Evolutionary conservation across 2,888 invertebrate species (phyloP).

Genomic region (Cactoblastis cactorum): DNA sequence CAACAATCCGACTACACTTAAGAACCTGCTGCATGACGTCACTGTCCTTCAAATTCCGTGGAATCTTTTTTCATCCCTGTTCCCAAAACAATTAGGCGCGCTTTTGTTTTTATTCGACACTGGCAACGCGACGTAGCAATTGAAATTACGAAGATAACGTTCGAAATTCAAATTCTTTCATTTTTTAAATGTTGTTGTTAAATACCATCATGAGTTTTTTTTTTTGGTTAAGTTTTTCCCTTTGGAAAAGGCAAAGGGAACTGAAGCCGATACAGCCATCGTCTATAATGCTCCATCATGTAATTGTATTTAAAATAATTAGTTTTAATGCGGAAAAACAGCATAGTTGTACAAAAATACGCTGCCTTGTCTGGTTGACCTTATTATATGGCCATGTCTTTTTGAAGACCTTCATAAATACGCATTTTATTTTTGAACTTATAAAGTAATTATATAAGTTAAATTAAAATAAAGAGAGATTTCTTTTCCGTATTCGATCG

Average conservation of each 20-base stretch:
- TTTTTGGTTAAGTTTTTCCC: no score
- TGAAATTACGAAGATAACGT: constrained; percentile 3
- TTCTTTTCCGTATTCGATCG: no score
- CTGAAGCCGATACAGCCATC: no score
- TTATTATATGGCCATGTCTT: not conserved
- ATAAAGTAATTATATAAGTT: not conserved
- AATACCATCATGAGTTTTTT: no score
- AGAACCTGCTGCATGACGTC: constrained; percentile 63
- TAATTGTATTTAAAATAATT: no score
- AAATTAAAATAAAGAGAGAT: no score
- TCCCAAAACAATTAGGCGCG: constrained; percentile 57
- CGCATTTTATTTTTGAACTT: not conserved
- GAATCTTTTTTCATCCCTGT: constrained; percentile 42
- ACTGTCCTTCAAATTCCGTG: constrained; percentile 65
- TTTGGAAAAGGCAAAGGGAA: no score
- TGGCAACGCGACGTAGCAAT: constrained; percentile 28
- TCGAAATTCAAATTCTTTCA: constrained; percentile 9
- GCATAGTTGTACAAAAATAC: not conserved
- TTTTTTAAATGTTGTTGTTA: no score
- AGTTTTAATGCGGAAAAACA: not conserved
- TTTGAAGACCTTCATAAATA: not conserved
- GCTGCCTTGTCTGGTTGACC: not conserved
- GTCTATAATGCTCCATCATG: no score
- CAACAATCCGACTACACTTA: constrained; percentile 30
- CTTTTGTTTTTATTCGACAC: constrained; percentile 53